A percentile compares a stretch with the other conserved stretches of the same genome.
These are phyloP conservation scores for Dynastes grantii DNA, from an alignment of 2,888 invertebrate species.

Conservation along the genomic window DNA sequence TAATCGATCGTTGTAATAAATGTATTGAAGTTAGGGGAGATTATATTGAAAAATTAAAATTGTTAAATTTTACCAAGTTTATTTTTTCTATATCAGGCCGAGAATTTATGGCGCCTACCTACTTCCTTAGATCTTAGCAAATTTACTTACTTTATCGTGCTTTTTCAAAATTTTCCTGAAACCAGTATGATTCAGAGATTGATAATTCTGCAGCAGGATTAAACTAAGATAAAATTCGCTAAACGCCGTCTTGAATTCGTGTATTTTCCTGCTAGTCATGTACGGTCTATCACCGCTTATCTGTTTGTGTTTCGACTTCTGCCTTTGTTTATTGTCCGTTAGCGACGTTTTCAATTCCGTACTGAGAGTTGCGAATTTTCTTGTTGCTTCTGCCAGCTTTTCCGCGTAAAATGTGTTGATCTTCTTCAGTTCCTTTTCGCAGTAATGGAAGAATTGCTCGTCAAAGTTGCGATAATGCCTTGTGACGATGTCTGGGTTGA, in stretches of 20 bases:
- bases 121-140: neutral
- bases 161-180: conserved; percentile 93
- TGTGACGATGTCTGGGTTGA: conserved; percentile 80
- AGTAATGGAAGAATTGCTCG: conserved; percentile 88
- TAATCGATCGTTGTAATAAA: no score
- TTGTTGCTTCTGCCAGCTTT: conserved; percentile 90
- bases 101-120: no score
- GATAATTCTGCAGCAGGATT: conserved; percentile 90
- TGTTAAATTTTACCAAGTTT: no score
- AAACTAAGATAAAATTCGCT: conserved; percentile 92
- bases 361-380: conserved; percentile 83
- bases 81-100: no score
- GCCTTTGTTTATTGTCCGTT: conserved; percentile 62
- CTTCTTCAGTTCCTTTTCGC: conserved; percentile 89
- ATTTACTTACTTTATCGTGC: conserved; percentile 82
- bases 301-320: conserved; percentile 64
- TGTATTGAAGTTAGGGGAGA: no score
- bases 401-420: conserved; percentile 93
- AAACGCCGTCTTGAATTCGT: conserved; percentile 90
- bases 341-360: conserved; percentile 78
- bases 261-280: conserved; percentile 79
- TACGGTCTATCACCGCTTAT: conserved; percentile 59
- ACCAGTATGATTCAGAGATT: conserved; percentile 90
- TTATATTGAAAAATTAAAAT: no score
- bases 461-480: conserved; percentile 86